A percentile compares a stretch with the other conserved stretches of the same genome.
Evolutionary conservation across 2,113 vertebrate species (phyloP).

Genomic region (Isichthys henryi): DNA sequence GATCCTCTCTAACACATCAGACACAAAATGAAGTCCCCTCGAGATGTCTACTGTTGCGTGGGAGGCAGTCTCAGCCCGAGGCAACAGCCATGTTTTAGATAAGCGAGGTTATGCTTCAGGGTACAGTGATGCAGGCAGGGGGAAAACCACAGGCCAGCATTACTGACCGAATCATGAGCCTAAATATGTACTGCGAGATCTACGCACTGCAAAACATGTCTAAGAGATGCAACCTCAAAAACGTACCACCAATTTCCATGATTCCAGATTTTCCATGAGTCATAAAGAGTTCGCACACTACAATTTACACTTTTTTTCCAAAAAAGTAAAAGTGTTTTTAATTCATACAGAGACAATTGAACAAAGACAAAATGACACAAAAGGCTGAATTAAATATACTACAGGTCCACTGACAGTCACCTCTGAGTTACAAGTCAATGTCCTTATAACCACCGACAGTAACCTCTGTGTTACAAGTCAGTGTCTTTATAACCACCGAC

Average conservation of each 20-base stretch:
- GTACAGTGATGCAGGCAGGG: background rate
- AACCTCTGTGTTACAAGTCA: background rate
- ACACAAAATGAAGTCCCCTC: background rate
- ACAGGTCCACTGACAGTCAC: background rate
- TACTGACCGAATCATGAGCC: background rate
- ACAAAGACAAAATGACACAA: background rate
- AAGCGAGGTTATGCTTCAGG: background rate
- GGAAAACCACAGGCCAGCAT: background rate
- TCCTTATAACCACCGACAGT: background rate
- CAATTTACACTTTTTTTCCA: background rate
- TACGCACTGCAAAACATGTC: background rate
- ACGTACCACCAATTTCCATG: background rate
- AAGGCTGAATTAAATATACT: background rate
- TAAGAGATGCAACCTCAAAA: background rate
- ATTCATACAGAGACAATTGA: background rate
- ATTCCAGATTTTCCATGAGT: background rate
- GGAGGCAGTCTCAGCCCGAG: background rate
- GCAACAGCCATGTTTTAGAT: background rate
- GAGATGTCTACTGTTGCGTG: background rate
- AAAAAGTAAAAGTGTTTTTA: background rate
- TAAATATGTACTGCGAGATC: background rate
- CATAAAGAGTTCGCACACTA: background rate
- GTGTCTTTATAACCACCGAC: background rate
- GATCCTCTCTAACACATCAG: background rate
- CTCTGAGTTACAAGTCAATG: background rate